Conservation (phyloP, 1,140 invertebrate genomes). For the Telenomus remus region DNA sequence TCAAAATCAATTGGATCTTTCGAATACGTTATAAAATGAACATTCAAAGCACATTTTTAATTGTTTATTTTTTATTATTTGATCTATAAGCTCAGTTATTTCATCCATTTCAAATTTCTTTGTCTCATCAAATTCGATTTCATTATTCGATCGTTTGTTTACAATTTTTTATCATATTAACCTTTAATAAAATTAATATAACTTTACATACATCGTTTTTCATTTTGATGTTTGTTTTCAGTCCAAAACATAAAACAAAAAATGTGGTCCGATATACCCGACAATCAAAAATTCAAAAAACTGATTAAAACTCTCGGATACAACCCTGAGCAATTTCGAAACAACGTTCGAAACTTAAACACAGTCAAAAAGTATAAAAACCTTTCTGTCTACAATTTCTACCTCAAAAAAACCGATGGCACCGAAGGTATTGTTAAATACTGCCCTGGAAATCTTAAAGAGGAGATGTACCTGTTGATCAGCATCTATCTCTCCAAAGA, state of each 20-base stretch:
- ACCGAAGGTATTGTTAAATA: not conserved
- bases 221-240: no score
- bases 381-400: not conserved
- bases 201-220: no score
- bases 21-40: no score
- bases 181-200: no score
- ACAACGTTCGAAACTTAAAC: not conserved
- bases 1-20: no score
- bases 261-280: not conserved
- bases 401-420: not conserved
- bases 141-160: no score
- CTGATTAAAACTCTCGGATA: not conserved
- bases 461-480: not conserved
- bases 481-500: not conserved
- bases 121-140: no score
- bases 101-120: no score
- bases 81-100: no score
- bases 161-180: no score
- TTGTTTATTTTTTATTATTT: no score
- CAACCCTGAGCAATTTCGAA: slow-evolving; percentile 1
- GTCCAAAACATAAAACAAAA: not conserved
- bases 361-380: not conserved
- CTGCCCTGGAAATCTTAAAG: not conserved
- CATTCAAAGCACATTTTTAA: no score
- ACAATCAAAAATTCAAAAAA: not conserved